phyloP scores from a whole-genome alignment of 2,797 vertebrate species.

The Eleutherodactylus coqui region DNA sequence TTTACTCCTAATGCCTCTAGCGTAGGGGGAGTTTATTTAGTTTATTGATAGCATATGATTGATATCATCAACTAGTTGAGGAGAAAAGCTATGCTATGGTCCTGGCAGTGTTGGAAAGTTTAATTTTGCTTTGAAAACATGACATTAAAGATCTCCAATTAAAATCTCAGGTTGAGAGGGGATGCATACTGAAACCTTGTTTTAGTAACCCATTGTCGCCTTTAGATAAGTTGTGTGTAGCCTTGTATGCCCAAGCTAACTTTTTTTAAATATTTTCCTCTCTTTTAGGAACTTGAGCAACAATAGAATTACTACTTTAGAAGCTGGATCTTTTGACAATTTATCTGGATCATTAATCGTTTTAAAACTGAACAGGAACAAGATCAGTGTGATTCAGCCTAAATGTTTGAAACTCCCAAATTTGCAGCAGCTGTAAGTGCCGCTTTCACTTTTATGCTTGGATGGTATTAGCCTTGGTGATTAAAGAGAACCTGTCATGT shows the following conservation, averaged over 20 bases:
- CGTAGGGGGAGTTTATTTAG: not conserved
- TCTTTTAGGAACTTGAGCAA: conserved; percentile 91
- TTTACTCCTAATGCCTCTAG: not conserved
- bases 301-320: conserved; percentile 91
- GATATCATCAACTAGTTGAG: not conserved
- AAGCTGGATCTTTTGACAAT: conserved; percentile 94
- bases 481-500: too few relatives aligned
- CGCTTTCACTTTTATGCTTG: not conserved
- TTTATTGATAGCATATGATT: not conserved
- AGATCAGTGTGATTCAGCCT: conserved; percentile 85
- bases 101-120: not conserved
- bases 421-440: conserved; percentile 93
- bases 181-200: not conserved
- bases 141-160: not conserved
- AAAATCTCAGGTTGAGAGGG: not conserved
- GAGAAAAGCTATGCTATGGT: not conserved
- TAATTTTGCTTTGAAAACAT: not conserved
- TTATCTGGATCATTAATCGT: conserved; percentile 90
- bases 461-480: too few relatives aligned
- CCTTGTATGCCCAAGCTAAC: not conserved
- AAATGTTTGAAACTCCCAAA: conserved; percentile 94
- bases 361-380: conserved; percentile 94
- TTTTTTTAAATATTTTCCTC: conserved; percentile 30
- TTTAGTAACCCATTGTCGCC: not conserved
- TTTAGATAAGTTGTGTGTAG: not conserved